Evolutionary conservation across 2,888 invertebrate genomes (phyloP).

Genomic region (Chloromyia formosa): DNA sequence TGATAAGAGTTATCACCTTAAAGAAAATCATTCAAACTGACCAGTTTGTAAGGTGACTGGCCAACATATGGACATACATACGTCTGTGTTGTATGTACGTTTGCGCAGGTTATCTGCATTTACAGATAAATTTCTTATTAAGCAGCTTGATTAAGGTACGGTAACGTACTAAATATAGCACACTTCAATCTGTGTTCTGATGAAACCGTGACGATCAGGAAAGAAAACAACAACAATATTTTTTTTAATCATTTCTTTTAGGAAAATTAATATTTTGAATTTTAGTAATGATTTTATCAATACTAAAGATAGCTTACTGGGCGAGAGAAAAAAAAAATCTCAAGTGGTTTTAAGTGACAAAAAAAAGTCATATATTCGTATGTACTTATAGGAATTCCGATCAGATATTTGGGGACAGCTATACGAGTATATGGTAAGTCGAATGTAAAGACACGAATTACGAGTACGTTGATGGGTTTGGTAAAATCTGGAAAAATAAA

Average conservation of each 20-base stretch:
- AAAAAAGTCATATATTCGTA: background rate
- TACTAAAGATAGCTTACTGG: background rate
- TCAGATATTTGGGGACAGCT: background rate
- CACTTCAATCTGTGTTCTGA: slow-evolving; percentile 8
- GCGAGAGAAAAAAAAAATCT: background rate
- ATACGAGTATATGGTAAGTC: too few relatives aligned
- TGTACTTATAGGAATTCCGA: background rate
- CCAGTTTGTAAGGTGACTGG: background rate
- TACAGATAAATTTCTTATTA: slow-evolving; percentile 7
- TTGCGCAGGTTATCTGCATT: background rate
- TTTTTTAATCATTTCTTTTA: background rate
- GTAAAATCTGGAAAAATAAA: background rate
- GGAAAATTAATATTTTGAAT: slow-evolving; percentile 22
- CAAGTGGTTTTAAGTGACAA: background rate
- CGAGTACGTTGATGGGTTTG: background rate
- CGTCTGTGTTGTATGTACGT: background rate
- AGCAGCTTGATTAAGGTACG: background rate
- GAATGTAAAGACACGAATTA: background rate
- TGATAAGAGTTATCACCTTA: background rate
- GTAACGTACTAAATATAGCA: slow-evolving; percentile 3
- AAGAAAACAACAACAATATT: background rate
- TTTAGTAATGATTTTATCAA: slow-evolving; percentile 4
- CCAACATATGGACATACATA: background rate
- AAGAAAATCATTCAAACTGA: slow-evolving; percentile 1
- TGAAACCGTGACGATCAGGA: background rate